These are phyloP conservation scores for Onychostoma macrolepis DNA, from an alignment of 2,113 vertebrate species.

Conservation along the genomic window DNA sequence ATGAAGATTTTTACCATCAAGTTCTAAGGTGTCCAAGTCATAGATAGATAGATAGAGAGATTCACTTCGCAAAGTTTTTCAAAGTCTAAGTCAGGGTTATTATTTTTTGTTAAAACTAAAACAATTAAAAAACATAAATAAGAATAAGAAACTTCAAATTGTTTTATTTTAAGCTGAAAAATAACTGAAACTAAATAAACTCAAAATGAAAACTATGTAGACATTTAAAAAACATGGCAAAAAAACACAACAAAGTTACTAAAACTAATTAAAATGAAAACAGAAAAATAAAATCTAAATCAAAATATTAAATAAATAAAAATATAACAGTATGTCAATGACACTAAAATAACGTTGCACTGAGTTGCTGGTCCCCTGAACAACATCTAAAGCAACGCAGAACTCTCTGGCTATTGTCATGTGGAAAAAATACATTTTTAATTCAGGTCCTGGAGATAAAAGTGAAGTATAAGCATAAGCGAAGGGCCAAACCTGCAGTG, in stretches of 20 bases:
- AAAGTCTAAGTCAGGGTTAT: too few species aligned
- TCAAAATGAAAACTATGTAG: too few species aligned
- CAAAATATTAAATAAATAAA: neutral
- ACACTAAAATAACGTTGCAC: neutral
- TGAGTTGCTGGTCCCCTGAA: neutral
- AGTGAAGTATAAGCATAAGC: neutral
- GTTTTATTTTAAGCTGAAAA: too few species aligned
- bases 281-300: neutral
- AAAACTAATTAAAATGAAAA: too few species aligned
- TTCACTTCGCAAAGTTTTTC: too few species aligned
- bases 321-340: neutral
- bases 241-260: too few species aligned
- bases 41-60: too few species aligned
- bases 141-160: too few species aligned
- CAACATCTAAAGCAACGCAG: neutral
- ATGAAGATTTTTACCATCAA: neutral
- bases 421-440: neutral
- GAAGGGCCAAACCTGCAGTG: neutral
- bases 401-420: neutral
- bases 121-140: too few species aligned
- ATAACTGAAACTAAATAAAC: too few species aligned
- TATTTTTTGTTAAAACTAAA: too few species aligned
- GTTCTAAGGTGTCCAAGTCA: neutral
- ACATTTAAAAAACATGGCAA: too few species aligned
- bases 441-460: neutral